A percentile compares a stretch with the other conserved stretches of the same genome.
Evolutionary conservation across 64 coral and sea anemone species (phyloP).

Genomic region (Dendronephthya gigantea): DNA sequence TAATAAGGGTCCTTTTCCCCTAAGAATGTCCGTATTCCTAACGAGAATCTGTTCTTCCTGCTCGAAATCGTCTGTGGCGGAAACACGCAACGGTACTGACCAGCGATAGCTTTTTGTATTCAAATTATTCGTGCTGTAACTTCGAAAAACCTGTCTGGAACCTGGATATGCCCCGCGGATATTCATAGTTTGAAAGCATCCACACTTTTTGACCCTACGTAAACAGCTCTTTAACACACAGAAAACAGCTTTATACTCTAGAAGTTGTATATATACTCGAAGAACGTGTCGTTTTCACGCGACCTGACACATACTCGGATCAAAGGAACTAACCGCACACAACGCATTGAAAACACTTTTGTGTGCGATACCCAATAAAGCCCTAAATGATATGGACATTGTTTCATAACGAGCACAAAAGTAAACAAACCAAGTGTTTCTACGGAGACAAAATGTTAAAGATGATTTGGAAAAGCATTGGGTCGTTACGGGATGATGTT

Average conservation of each 20-base stretch:
- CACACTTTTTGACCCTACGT: neutral
- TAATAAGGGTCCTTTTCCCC: neutral
- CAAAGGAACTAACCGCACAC: neutral
- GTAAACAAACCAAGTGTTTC: neutral
- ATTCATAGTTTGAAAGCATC: neutral
- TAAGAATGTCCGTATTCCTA: neutral
- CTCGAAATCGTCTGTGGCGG: no score
- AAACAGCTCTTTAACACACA: neutral
- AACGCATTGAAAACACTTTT: neutral
- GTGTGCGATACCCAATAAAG: neutral
- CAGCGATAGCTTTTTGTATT: neutral
- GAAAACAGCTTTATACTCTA: neutral
- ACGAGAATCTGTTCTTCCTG: no score
- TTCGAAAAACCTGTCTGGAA: neutral
- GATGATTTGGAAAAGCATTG: no score
- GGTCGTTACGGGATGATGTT: neutral
- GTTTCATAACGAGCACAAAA: neutral
- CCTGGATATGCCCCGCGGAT: neutral
- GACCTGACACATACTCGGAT: neutral
- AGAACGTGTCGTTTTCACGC: no score
- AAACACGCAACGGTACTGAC: neutral
- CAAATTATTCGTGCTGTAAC: neutral
- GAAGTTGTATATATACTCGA: neutral
- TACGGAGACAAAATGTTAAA: neutral
- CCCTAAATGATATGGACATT: neutral